Evolutionary conservation across 1,140 invertebrate genomes (phyloP).

Genomic region (Diorhabda elongata): DNA sequence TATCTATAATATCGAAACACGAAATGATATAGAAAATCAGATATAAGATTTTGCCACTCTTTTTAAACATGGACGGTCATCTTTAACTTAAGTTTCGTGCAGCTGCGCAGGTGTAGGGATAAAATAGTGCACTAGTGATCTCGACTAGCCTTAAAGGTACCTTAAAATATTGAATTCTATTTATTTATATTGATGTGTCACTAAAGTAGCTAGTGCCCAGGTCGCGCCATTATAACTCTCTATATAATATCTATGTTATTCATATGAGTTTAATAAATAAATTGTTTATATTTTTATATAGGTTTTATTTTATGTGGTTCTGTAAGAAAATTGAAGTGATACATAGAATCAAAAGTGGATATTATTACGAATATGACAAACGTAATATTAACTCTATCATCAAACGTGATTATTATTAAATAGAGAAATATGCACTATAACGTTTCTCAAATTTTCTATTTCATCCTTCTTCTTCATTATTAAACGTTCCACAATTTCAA

Average conservation of each 20-base stretch:
- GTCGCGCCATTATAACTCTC: conserved; percentile 38
- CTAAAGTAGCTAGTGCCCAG: conserved; percentile 34
- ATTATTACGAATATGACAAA: background rate
- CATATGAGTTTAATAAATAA: conserved; percentile 32
- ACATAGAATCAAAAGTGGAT: background rate
- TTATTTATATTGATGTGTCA: conserved; percentile 39
- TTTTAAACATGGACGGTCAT: conserved; percentile 11
- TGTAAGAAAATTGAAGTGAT: background rate
- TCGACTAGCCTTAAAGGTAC: conserved; percentile 47
- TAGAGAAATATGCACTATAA: too few species aligned
- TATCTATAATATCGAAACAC: background rate
- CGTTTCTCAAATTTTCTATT: too few species aligned
- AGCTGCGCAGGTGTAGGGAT: conserved; percentile 31
- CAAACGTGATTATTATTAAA: background rate
- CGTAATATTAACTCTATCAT: background rate
- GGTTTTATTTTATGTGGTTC: background rate
- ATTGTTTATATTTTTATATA: background rate
- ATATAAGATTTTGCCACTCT: conserved; percentile 14
- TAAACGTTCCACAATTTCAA: too few species aligned
- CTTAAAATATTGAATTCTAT: conserved; percentile 44
- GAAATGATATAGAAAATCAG: background rate
- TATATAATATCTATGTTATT: conserved; percentile 39
- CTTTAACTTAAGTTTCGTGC: conserved; percentile 16
- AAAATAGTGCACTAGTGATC: conserved; percentile 45
- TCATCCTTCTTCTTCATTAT: too few species aligned